Conservation (phyloP, 1,140 invertebrate genomes). For the Polypedilum vanderplanki region DNA sequence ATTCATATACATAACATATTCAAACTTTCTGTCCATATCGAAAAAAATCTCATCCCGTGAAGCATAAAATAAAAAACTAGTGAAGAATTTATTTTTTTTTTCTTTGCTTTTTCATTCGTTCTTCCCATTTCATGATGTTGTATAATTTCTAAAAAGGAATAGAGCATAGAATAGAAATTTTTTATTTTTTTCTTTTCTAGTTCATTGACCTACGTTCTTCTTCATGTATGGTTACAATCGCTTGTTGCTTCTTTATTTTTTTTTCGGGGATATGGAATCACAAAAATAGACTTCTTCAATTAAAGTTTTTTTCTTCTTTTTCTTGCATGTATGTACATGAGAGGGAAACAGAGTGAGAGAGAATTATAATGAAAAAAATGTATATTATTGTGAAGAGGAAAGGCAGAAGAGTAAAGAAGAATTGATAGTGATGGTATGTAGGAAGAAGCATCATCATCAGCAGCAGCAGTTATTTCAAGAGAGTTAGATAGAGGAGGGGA, state of each 20-base stretch:
- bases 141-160: conserved; percentile 20
- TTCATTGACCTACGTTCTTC: not conserved
- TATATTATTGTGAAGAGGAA: not conserved
- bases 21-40: not conserved
- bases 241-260: conserved; percentile 27
- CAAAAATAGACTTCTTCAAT: conserved; percentile 27
- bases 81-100: not conserved
- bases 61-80: not conserved
- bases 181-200: not conserved
- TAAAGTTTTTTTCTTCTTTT: no score
- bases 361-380: not conserved
- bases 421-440: conserved; percentile 25
- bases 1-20: not conserved
- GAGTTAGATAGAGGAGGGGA: not conserved
- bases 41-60: conserved; percentile 7
- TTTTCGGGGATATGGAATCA: conserved; percentile 26
- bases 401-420: not conserved
- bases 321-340: not conserved
- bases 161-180: conserved; percentile 27
- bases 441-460: no score
- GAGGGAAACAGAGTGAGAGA: conserved; percentile 4
- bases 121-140: no score
- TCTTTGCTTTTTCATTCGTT: not conserved
- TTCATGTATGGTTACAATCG: conserved; percentile 15
- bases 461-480: not conserved